phyloP scores from a whole-genome alignment of 2,113 vertebrate species.

The Spheniscus mendiculus region DNA sequence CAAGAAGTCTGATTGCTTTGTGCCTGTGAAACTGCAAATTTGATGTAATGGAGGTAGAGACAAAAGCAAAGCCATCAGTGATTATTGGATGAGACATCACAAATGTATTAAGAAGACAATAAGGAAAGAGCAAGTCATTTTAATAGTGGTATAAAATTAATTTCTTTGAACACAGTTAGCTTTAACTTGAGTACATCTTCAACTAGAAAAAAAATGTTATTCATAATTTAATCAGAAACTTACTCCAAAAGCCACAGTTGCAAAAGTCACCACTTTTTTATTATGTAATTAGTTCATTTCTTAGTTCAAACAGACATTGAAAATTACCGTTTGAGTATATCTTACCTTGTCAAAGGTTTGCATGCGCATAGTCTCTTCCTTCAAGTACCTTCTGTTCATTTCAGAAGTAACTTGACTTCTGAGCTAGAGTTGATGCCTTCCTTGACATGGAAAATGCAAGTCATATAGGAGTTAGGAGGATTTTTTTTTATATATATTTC shows the following conservation, averaged over 20 bases:
- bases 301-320: background rate
- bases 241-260: background rate
- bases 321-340: background rate
- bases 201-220: background rate
- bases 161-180: background rate
- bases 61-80: background rate
- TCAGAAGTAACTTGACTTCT: background rate
- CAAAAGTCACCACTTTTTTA: background rate
- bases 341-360: background rate
- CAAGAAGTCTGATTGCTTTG: background rate
- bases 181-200: background rate
- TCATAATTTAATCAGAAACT: background rate
- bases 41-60: conserved; percentile 28
- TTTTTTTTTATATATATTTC: background rate
- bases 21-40: conserved; percentile 32
- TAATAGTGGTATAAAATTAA: background rate
- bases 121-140: background rate
- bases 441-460: background rate
- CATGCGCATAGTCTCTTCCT: background rate
- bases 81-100: background rate
- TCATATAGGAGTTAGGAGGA: background rate
- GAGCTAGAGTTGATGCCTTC: background rate
- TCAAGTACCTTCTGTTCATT: background rate
- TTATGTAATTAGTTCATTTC: background rate
- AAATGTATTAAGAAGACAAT: conserved; percentile 5